Evolutionary conservation across 2,888 invertebrate species (phyloP).

Genomic region (Lasiommata megera): DNA sequence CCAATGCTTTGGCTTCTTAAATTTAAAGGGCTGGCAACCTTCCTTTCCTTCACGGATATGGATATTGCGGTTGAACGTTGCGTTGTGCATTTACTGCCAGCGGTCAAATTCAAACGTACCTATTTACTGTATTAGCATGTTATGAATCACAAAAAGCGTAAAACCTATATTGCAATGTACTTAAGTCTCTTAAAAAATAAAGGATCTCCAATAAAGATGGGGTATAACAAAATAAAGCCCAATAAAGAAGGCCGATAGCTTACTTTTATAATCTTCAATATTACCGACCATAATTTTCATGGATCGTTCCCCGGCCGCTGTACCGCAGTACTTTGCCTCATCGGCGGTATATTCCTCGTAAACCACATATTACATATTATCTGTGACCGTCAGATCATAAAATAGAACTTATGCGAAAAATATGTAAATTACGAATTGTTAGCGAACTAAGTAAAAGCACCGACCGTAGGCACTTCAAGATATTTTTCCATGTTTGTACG

Average conservation of each 20-base stretch:
- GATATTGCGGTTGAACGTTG: no score
- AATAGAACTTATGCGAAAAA: constrained; percentile 53
- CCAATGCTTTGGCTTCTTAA: no score
- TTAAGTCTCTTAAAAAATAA: constrained; percentile 6
- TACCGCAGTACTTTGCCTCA: constrained; percentile 25
- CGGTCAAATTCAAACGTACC: neutral
- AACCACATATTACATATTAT: constrained; percentile 57
- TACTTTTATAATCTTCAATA: constrained; percentile 38
- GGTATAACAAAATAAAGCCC: constrained; percentile 30
- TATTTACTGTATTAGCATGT: neutral
- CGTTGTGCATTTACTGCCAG: no score
- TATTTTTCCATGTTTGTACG: constrained; percentile 11
- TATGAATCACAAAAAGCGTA: neutral
- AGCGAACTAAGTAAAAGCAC: constrained; percentile 23
- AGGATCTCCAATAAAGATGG: constrained; percentile 18
- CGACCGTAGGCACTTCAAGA: constrained; percentile 1
- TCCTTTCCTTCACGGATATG: no score
- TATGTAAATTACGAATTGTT: constrained; percentile 51
- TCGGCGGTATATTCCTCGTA: constrained; percentile 47
- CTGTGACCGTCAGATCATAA: constrained; percentile 54
- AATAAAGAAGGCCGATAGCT: constrained; percentile 31
- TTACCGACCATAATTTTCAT: constrained; percentile 51
- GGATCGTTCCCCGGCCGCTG: constrained; percentile 45
- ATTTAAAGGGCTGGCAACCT: no score
- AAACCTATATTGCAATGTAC: neutral